Base-by-base conservation (phyloP, 2,113 vertebrate species). In the Microtus montanus region DNA sequence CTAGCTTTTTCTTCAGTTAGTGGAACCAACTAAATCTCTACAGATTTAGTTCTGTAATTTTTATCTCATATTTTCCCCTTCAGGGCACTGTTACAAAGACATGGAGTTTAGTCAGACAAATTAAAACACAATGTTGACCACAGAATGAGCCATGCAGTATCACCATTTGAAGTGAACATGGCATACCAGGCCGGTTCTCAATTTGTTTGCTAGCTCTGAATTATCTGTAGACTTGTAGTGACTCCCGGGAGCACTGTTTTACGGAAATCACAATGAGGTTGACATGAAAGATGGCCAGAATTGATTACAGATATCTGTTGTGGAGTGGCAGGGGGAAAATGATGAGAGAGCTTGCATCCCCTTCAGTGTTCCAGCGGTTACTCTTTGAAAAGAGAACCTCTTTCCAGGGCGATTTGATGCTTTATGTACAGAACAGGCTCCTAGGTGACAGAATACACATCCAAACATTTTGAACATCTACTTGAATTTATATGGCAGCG, bases 391-490 rank as follows among this genome's bases (percentile, higher is more conserved):
- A 78, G 74, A 87, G 41, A 15, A 47, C 3, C 77, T 33, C 8
- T 83, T 95, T 95, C 79, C 6, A 74, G 64, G 85, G 79, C 64
- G 35, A 78, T 90, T 96, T 71, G 22, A n/a, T 68, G 30, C 38
- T 44, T 94, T 66, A n/a, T 38, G 17, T 88, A 47, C 33, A 89
- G 86, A 87, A 74, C 26, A 96, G 41, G 30, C 66, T 75, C 77
- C 90, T 68, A 15, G 33, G 75, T 88, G 54, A 74, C 9, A 75
- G 79, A 93, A 90, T 22, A 79, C 20, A 88, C 83, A 88, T 95
- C 77, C 77, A 84, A 91, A 73, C 35, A 77, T 80, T 35, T 90
- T 80, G 20, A 95, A 78, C 14, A 78, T 35, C 10, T 61, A 41
- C 66, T 93, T 94, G n/a, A 41, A 49, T 61, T 82, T 70, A 87